These are phyloP conservation scores for Clarias pachynema DNA, from an alignment of 2,797 vertebrate species.

Conservation along the genomic window DNA sequence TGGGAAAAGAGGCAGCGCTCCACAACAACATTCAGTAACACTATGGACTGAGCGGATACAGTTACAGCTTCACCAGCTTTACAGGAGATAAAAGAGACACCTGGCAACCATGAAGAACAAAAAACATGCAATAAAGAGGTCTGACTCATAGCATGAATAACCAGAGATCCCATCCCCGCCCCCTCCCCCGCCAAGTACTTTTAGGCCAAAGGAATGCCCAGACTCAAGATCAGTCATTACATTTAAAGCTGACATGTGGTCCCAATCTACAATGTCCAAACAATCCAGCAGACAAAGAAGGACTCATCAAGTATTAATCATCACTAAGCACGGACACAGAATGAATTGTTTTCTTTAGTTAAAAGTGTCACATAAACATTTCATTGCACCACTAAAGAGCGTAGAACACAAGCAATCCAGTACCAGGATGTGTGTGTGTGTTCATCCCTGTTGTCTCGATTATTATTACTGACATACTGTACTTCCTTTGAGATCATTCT, in stretches of 20 bases:
- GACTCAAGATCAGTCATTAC: slow-evolving; percentile 9
- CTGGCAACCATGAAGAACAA: slow-evolving; percentile 47
- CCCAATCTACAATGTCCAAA: slow-evolving; percentile 21
- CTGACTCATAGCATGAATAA: slow-evolving; percentile 19
- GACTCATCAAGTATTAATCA: slow-evolving; percentile 37
- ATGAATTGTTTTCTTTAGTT: slow-evolving; percentile 29
- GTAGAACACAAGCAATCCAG: not conserved
- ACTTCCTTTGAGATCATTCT: not conserved
- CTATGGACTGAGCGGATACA: slow-evolving; percentile 59
- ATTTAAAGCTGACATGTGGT: slow-evolving; percentile 30
- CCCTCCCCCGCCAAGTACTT: not conserved
- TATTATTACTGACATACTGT: not conserved
- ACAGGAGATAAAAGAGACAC: slow-evolving; percentile 49
- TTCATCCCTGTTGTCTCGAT: not conserved
- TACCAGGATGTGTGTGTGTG: not conserved
- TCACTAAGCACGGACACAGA: slow-evolving; percentile 38
- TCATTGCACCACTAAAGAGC: slow-evolving; percentile 10
- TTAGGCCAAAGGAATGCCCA: slow-evolving; percentile 6
- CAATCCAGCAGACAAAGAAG: slow-evolving; percentile 32
- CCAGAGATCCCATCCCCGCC: not conserved
- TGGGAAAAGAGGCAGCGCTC: slow-evolving; percentile 29
- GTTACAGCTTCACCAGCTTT: slow-evolving; percentile 41
- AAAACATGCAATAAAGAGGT: slow-evolving; percentile 35
- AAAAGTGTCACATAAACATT: slow-evolving; percentile 27
- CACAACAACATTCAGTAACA: slow-evolving; percentile 30